A percentile compares a stretch with the other conserved stretches of the same genome.
phyloP scores from a whole-genome alignment of 2,113 vertebrate genomes.

The Muntiacus muntjak region DNA sequence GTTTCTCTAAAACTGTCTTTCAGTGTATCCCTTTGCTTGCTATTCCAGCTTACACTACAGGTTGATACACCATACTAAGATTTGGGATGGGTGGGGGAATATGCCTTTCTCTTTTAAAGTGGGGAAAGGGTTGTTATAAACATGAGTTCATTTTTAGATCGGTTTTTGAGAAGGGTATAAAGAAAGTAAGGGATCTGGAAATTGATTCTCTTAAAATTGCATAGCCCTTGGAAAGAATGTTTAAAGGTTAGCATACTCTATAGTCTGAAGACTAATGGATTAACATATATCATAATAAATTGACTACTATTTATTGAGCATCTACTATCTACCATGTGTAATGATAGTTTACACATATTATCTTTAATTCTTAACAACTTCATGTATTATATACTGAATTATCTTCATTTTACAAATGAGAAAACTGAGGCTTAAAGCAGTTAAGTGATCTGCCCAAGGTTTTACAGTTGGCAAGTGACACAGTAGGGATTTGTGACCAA shows the following conservation, averaged over 20 bases:
- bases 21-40: neutral
- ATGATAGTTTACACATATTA: neutral
- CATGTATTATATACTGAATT: neutral
- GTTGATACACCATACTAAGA: neutral
- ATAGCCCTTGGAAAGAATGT: neutral
- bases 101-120: conserved; percentile 20
- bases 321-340: neutral
- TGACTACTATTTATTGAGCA: conserved; percentile 21
- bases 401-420: conserved; percentile 43
- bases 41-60: neutral
- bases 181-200: neutral
- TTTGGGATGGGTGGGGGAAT: neutral
- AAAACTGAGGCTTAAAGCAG: conserved; percentile 14
- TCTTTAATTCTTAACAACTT: conserved; percentile 3
- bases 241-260: neutral
- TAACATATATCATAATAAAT: neutral
- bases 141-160: neutral
- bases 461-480: conserved; percentile 30
- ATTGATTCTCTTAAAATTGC: neutral
- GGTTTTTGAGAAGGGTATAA: neutral
- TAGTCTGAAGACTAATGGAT: conserved; percentile 7
- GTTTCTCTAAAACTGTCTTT: neutral
- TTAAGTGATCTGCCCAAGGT: neutral
- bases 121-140: neutral
- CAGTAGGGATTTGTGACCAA: neutral